Percentiles rank a stretch among this genome's conserved stretches.
Conservation (phyloP, 2,888 invertebrate species). For the Ametastegia equiseti region DNA sequence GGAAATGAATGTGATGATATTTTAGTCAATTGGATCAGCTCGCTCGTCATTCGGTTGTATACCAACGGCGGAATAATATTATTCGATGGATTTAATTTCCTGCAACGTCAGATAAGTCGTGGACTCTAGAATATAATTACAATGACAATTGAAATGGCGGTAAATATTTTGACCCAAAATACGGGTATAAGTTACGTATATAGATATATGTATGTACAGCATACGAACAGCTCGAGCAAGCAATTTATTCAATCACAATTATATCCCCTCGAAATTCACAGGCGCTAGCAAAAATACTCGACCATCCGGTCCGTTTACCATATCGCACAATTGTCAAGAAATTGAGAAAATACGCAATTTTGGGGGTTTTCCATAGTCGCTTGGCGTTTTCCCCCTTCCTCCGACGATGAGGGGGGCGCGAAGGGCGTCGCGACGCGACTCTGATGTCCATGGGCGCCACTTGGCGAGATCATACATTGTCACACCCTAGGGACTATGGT, state of each 20-base stretch:
- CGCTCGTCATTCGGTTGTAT: not conserved
- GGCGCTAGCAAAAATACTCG: not conserved
- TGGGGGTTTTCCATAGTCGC: not conserved
- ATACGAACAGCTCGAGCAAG: not conserved
- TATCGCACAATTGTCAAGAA: constrained; percentile 5
- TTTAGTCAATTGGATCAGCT: not conserved
- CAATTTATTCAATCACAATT: constrained; percentile 3
- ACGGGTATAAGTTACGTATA: no score
- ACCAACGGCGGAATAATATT: not conserved
- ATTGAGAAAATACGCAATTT: constrained; percentile 23
- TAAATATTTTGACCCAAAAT: not conserved
- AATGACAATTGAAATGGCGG: not conserved
- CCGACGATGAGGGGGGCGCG: not conserved
- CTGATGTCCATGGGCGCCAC: constrained; percentile 28
- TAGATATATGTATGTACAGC: not conserved
- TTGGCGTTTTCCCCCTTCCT: not conserved
- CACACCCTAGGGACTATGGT: not conserved
- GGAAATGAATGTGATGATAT: not conserved
- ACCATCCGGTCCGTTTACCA: not conserved
- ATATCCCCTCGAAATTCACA: not conserved
- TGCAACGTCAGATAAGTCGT: not conserved
- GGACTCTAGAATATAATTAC: not conserved
- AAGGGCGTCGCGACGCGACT: not conserved
- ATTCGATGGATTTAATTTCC: not conserved
- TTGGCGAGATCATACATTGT: constrained; percentile 34